Percentiles rank a stretch among this genome's conserved stretches.
Evolutionary conservation across 2,113 vertebrate species (phyloP).

Genomic region (Bufo gargarizans): DNA sequence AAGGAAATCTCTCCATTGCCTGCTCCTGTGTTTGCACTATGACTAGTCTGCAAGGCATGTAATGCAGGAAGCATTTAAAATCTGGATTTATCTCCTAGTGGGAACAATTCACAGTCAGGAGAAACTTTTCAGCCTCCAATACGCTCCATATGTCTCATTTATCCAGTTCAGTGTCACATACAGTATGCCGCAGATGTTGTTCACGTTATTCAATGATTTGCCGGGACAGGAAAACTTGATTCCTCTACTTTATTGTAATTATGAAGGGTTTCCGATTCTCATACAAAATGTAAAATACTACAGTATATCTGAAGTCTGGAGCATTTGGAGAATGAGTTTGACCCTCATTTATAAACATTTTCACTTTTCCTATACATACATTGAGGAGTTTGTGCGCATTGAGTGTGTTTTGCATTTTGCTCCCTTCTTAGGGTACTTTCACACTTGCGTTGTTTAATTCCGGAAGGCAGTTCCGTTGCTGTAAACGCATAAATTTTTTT

Average conservation of each 20-base stretch:
- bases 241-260: not conserved
- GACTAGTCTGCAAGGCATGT: not conserved
- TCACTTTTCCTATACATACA: not conserved
- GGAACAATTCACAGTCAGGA: not conserved
- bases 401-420: not conserved
- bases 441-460: too few relatives aligned
- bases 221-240: not conserved
- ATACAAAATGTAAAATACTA: not conserved
- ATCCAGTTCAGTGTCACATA: not conserved
- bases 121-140: not conserved
- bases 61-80: not conserved
- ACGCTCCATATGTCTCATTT: slow-evolving; percentile 37
- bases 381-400: not conserved
- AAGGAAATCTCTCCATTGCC: not conserved
- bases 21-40: not conserved
- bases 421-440: not conserved
- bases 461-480: too few relatives aligned
- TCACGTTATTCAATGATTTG: slow-evolving; percentile 17
- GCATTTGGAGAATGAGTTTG: not conserved
- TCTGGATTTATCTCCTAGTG: not conserved
- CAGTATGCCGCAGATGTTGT: not conserved
- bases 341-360: not conserved
- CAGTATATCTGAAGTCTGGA: not conserved
- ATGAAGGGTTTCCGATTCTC: not conserved
- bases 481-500: too few relatives aligned